Conservation (phyloP, 2,113 vertebrate genomes). For the Rousettus leschenaultii region DNA sequence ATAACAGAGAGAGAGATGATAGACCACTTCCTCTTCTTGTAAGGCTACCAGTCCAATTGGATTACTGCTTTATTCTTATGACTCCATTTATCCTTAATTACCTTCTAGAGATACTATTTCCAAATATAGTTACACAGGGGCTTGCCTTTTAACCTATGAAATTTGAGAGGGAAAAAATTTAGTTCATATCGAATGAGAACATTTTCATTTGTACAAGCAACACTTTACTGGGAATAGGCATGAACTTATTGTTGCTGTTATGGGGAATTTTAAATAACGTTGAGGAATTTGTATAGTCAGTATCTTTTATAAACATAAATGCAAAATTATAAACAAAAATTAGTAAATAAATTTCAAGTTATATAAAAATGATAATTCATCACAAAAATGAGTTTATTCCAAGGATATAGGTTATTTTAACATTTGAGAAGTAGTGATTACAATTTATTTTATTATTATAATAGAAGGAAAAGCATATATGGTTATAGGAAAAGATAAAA, state of each 20-base stretch:
- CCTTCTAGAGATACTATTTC: not conserved
- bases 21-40: not conserved
- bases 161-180: not conserved
- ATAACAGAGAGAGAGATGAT: no score
- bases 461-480: not conserved
- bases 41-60: not conserved
- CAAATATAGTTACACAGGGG: not conserved
- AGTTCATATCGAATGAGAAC: not conserved
- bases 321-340: not conserved
- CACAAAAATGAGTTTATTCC: not conserved
- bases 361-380: slow-evolving; percentile 2
- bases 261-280: not conserved
- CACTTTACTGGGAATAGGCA: not conserved
- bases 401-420: not conserved
- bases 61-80: not conserved
- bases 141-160: not conserved
- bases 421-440: not conserved
- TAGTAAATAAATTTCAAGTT: not conserved
- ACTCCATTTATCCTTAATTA: not conserved
- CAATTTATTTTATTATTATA: not conserved
- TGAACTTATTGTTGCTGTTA: not conserved
- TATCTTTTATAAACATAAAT: not conserved
- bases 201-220: not conserved
- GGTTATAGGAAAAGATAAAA: not conserved
- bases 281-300: not conserved